These are phyloP conservation scores for Onychomys leucogaster DNA, from an alignment of 2,797 vertebrate species.

Conservation along the genomic window DNA sequence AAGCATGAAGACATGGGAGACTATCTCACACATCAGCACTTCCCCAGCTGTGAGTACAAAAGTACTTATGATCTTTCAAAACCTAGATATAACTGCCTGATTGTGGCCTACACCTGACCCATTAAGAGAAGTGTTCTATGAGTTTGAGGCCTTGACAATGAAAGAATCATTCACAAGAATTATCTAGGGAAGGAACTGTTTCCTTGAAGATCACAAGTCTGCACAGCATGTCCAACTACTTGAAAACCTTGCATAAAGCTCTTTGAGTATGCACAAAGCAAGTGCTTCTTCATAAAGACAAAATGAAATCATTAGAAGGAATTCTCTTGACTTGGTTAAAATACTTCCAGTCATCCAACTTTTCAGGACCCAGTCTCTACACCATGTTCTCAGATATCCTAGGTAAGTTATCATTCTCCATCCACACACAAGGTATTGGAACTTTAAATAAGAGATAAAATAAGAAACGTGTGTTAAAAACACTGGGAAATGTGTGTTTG, in stretches of 20 bases:
- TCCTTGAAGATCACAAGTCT: not conserved
- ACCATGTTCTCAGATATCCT: not conserved
- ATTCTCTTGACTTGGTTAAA: constrained; percentile 31
- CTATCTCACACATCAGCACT: not conserved
- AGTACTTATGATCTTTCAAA: not conserved
- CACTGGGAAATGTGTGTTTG: not conserved
- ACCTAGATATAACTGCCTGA: not conserved
- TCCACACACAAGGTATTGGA: not conserved
- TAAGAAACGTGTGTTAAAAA: not conserved
- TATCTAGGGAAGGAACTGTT: constrained; percentile 4
- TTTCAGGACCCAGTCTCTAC: not conserved
- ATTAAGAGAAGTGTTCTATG: constrained; percentile 13
- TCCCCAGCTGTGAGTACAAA: not conserved
- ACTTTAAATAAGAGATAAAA: not conserved
- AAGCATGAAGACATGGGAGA: not conserved
- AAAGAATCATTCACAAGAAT: no score
- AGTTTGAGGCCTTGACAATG: no score
- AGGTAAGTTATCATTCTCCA: not conserved
- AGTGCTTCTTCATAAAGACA: constrained; percentile 32
- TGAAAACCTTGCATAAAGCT: not conserved
- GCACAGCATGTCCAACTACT: not conserved
- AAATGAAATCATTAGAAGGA: constrained; percentile 1
- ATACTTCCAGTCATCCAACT: not conserved
- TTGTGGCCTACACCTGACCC: not conserved
- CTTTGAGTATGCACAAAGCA: not conserved